phyloP scores from a whole-genome alignment of 2,888 invertebrate species.

The Sericinus montela region DNA sequence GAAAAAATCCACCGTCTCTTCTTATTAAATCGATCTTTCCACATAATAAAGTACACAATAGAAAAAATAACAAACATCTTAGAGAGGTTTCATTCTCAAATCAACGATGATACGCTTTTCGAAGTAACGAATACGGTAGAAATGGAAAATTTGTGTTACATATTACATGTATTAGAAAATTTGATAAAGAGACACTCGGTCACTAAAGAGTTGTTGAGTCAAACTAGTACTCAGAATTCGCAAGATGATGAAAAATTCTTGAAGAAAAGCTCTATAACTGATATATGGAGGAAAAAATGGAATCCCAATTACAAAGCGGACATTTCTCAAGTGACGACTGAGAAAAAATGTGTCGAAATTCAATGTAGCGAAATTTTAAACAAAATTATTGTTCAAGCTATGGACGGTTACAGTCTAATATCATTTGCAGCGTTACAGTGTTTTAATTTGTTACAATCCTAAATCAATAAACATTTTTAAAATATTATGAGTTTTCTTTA shows the following conservation, averaged over 20 bases:
- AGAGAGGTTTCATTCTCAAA: constrained; percentile 31
- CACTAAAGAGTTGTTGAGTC: constrained; percentile 25
- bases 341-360: constrained; percentile 38
- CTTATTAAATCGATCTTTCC: constrained; percentile 49
- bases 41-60: constrained; percentile 52
- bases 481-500: not conserved
- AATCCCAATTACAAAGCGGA: constrained; percentile 37
- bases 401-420: constrained; percentile 54
- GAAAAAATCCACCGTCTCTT: constrained; percentile 45
- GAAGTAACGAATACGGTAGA: constrained; percentile 37
- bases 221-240: constrained; percentile 30
- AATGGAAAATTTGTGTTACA: constrained; percentile 50
- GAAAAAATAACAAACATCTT: constrained; percentile 47
- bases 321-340: constrained; percentile 28
- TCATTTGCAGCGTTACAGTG: constrained; percentile 59
- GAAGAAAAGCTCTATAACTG: constrained; percentile 48
- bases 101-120: constrained; percentile 30
- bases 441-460: constrained; percentile 57
- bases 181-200: constrained; percentile 42
- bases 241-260: constrained; percentile 35
- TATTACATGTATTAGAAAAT: constrained; percentile 52
- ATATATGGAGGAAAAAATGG: constrained; percentile 65
- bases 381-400: constrained; percentile 50
- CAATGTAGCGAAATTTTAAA: constrained; percentile 51
- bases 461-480: constrained; percentile 19